Percentiles rank a stretch among this genome's conserved stretches.
Conservation (phyloP, 2,888 invertebrate species). For the Notodonta ziczac region DNA sequence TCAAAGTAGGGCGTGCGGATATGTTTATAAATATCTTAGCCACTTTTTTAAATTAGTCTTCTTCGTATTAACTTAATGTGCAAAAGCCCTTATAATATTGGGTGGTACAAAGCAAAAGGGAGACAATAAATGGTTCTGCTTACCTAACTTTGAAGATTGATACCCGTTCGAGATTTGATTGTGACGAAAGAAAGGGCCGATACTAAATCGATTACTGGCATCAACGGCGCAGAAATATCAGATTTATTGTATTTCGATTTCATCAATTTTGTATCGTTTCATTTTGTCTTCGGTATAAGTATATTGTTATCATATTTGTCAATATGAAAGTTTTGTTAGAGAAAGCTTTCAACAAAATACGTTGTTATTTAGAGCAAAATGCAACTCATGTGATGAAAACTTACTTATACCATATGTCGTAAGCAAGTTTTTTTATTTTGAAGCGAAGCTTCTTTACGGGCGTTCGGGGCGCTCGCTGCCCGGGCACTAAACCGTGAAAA, state of each 20-base stretch:
- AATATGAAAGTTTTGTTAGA: neutral
- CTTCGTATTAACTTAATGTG: neutral
- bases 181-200: neutral
- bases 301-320: neutral
- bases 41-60: neutral
- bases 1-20: no score
- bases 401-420: no score
- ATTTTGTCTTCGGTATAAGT: neutral
- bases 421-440: no score
- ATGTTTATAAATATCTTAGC: no score
- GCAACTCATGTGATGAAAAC: no score
- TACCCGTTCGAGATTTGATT: conserved; percentile 2
- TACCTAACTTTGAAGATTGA: conserved; percentile 1
- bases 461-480: no score
- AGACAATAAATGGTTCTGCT: neutral
- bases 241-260: conserved; percentile 1
- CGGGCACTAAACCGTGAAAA: no score
- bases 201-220: conserved; percentile 1
- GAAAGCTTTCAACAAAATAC: neutral
- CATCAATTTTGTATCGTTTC: neutral
- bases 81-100: neutral
- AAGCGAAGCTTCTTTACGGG: no score
- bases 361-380: neutral
- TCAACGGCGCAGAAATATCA: conserved; percentile 5
- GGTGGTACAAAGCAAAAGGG: neutral